Evolutionary conservation across 2,113 vertebrate genomes (phyloP).

Genomic region (Cisticola juncidis): DNA sequence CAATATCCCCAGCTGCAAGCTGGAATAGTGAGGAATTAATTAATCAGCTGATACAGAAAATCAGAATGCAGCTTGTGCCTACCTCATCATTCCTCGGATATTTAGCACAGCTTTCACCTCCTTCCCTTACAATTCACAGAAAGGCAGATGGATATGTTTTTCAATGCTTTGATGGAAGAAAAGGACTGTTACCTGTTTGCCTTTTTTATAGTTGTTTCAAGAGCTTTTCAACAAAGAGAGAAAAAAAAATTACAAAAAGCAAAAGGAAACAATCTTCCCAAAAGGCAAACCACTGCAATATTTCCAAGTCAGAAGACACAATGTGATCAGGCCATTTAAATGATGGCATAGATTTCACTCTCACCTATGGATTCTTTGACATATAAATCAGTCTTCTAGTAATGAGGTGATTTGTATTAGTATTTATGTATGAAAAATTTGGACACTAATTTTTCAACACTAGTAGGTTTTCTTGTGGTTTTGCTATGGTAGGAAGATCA

Average conservation of each 20-base stretch:
- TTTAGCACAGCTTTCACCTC: slow-evolving; percentile 26
- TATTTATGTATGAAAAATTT: neutral
- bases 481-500: neutral
- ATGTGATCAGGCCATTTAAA: neutral
- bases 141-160: slow-evolving; percentile 5
- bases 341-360: neutral
- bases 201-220: neutral
- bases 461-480: neutral
- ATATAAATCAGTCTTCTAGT: neutral
- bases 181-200: slow-evolving; percentile 6
- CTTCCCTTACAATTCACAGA: neutral
- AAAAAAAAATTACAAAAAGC: neutral
- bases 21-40: slow-evolving; percentile 1
- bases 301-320: neutral
- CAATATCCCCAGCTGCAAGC: neutral
- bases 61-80: neutral
- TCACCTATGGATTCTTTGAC: neutral
- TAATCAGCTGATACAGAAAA: neutral
- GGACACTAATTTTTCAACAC: neutral
- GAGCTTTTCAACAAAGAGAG: neutral
- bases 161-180: neutral
- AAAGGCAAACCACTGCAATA: neutral
- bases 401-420: neutral
- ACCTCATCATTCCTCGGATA: slow-evolving; percentile 34
- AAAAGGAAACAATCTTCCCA: neutral